Conservation (phyloP, 2,888 invertebrate species). For the Mythimna ferrago region DNA sequence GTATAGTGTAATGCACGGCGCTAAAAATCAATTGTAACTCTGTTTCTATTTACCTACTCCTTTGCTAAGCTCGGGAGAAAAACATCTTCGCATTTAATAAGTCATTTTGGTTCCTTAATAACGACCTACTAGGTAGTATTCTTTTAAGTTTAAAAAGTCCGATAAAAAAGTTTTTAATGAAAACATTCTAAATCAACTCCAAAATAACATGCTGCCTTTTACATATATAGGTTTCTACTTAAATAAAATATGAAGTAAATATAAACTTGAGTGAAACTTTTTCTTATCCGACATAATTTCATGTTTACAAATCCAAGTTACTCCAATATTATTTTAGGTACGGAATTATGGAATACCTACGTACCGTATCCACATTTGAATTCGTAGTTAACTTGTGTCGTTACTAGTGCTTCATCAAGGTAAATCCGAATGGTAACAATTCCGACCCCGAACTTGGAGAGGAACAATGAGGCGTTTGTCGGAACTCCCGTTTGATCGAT, state of each 20-base stretch:
- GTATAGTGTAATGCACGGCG: no score
- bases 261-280: slow-evolving; percentile 10
- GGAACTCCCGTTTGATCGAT: slow-evolving; percentile 74
- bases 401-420: slow-evolving; percentile 78
- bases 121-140: no score
- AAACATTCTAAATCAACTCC: no score
- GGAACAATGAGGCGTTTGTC: slow-evolving; percentile 74
- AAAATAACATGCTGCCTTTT: not conserved
- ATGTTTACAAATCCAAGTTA: slow-evolving; percentile 28
- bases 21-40: no score
- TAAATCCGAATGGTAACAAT: slow-evolving; percentile 68
- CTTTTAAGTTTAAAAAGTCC: no score
- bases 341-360: slow-evolving; percentile 11
- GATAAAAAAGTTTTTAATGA: no score
- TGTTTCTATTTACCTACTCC: no score
- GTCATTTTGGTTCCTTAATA: no score
- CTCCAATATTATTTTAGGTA: slow-evolving; percentile 15
- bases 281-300: slow-evolving; percentile 9
- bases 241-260: slow-evolving; percentile 2
- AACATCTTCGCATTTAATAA: no score
- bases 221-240: not conserved
- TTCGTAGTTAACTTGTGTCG: slow-evolving; percentile 67
- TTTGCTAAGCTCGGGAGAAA: no score
- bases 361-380: slow-evolving; percentile 28
- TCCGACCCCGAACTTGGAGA: slow-evolving; percentile 66